Conservation (phyloP, 2,888 invertebrate species). For the Cephalotes varians region DNA sequence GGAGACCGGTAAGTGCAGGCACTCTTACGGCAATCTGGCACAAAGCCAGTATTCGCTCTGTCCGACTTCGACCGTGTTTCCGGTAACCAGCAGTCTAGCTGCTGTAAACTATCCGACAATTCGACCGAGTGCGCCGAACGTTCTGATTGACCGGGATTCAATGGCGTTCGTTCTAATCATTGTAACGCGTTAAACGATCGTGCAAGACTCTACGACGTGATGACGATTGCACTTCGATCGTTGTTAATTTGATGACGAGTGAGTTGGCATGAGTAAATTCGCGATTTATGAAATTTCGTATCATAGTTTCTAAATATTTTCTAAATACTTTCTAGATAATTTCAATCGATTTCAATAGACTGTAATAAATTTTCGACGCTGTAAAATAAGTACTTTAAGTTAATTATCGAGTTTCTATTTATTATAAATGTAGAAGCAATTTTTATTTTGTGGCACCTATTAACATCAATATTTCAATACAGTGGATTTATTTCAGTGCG, state of each 20-base stretch:
- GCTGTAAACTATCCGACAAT: conserved; percentile 75
- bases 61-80: conserved; percentile 65
- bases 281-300: not conserved
- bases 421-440: not conserved
- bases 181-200: conserved; percentile 39
- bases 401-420: not conserved
- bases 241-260: conserved; percentile 20
- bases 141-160: conserved; percentile 77
- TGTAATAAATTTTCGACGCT: not conserved
- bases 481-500: not conserved
- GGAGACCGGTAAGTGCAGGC: conserved; percentile 83
- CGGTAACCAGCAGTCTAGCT: conserved; percentile 70
- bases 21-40: conserved; percentile 79
- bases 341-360: not conserved
- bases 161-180: conserved; percentile 35
- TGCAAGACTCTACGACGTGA: conserved; percentile 36
- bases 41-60: conserved; percentile 73
- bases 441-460: not conserved
- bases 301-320: not conserved
- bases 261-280: not conserved
- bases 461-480: not conserved
- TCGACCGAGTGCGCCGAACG: conserved; percentile 66
- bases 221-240: conserved; percentile 20
- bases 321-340: too few species aligned
- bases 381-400: not conserved